Evolutionary conservation across 2,797 vertebrate species (phyloP), one percentile per base, ranked within the genome.

Genomic region (Oreonectes daqikongensis): DNA sequence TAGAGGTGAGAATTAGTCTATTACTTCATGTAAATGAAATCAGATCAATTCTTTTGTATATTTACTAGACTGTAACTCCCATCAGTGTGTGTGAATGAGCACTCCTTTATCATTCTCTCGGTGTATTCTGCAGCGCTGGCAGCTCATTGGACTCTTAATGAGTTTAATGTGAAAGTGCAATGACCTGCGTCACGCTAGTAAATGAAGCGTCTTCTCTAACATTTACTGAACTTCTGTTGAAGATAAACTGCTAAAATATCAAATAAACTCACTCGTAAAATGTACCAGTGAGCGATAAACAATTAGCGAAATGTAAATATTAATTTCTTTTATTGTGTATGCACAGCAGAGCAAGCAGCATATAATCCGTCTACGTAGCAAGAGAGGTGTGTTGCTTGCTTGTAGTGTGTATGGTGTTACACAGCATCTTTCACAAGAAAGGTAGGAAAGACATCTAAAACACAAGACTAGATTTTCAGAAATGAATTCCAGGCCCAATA

Each of bases 401-500:
- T 20, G 17, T 14, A 38, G 35, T 8, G 18, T 72, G 53, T 53
- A 28, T 28, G 12, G 24, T 28, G 53, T 12, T 22, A 24, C 11
- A 57, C 24, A 15, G 5, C 4, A 57, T 28, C 53, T 17, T 17
- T 14, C 12, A 60, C 4, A 32, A 32, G 18, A 46, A 48, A 32
- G 17, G 7, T 11, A 60, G 24, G 24, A 22, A 11, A 2, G 1
- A 60, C 8, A 60, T 26, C 40, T 15, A 22, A 35, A 46, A 66
- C 38, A 18, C 7, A 46, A 7, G 12, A 42, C 32, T 2, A 1
- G 48, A 11, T 24, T 57, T 26, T 15, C 53, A 14, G 3, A 55
- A 52, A 53, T 53, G 24, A 60, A 44, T 64, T 44, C 46, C 20
- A 18, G 40, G 73, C 48, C 30, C 72, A 71, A 81, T 28, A 59